Evolutionary conservation across 2,888 invertebrate species (phyloP).

Genomic region (Autographa gamma): DNA sequence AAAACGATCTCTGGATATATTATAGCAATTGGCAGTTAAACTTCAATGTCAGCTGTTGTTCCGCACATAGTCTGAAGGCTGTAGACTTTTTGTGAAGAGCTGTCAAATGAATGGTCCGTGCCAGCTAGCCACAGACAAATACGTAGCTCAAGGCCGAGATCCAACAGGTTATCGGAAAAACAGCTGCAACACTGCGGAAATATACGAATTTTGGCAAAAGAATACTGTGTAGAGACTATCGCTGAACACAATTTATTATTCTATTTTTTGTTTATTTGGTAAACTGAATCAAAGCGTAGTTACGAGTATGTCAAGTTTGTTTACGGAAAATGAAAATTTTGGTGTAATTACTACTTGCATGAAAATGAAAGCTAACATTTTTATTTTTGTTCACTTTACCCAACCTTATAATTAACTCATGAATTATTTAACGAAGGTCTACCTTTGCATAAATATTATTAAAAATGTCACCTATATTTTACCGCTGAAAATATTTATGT

Average conservation of each 20-base stretch:
- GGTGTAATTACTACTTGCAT: not conserved
- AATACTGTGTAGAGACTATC: not conserved
- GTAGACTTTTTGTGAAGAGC: not conserved
- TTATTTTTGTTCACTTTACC: not conserved
- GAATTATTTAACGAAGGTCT: slow-evolving; percentile 4
- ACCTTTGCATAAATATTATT: slow-evolving; percentile 2
- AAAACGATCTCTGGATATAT: too few relatives aligned
- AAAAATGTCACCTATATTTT: slow-evolving; percentile 4
- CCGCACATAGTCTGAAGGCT: not conserved
- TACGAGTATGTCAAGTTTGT: too few relatives aligned
- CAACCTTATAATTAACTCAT: not conserved
- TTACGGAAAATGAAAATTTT: not conserved
- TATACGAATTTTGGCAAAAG: not conserved
- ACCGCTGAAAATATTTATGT: not conserved
- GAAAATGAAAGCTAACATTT: not conserved
- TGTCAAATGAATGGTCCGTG: not conserved
- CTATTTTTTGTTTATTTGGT: not conserved
- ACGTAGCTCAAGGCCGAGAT: not conserved
- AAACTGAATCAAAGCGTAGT: not conserved
- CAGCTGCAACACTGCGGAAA: not conserved
- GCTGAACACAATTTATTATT: not conserved
- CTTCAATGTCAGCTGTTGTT: not conserved
- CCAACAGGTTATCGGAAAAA: slow-evolving; percentile 3
- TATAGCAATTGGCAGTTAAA: not conserved
- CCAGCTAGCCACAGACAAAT: slow-evolving; percentile 5